Conservation (phyloP, 1,140 invertebrate species). For the Uloborus diversus region DNA sequence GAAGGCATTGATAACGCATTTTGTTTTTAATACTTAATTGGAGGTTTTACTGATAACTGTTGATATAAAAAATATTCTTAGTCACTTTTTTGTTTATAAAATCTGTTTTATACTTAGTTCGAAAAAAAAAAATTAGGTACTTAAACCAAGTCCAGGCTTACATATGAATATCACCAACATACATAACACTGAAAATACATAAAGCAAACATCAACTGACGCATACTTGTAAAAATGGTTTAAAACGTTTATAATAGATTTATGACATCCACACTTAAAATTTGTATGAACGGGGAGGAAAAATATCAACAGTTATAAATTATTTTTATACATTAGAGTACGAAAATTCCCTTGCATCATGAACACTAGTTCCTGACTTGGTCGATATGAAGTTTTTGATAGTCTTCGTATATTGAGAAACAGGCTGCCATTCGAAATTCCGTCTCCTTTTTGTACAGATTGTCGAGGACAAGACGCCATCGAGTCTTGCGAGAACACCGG, state of each 20-base stretch:
- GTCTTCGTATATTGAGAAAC: not conserved
- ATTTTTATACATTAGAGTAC: slow-evolving; percentile 19
- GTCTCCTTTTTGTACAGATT: not conserved
- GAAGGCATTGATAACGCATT: not conserved
- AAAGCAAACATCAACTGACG: not conserved
- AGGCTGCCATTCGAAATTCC: not conserved
- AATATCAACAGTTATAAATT: slow-evolving; percentile 19
- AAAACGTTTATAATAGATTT: slow-evolving; percentile 28
- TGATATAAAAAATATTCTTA: not conserved
- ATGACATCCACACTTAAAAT: slow-evolving; percentile 41
- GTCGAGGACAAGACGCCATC: not conserved
- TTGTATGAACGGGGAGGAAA: slow-evolving; percentile 31
- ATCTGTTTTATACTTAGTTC: not conserved
- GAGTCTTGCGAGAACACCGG: not conserved
- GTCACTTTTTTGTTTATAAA: not conserved
- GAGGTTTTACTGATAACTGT: not conserved
- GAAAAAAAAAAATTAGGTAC: not conserved
- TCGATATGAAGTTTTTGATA: not conserved
- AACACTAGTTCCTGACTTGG: not conserved
- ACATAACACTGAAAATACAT: slow-evolving; percentile 13
- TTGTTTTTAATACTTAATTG: not conserved
- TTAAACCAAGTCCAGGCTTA: not conserved
- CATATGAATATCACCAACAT: not conserved
- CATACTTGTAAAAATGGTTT: slow-evolving; percentile 30
- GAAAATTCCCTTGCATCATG: not conserved